A percentile compares a stretch with the other conserved stretches of the same genome.
These are phyloP conservation scores for Aradophagus sp. DNA, from an alignment of 1,140 invertebrate species.

Conservation along the genomic window DNA sequence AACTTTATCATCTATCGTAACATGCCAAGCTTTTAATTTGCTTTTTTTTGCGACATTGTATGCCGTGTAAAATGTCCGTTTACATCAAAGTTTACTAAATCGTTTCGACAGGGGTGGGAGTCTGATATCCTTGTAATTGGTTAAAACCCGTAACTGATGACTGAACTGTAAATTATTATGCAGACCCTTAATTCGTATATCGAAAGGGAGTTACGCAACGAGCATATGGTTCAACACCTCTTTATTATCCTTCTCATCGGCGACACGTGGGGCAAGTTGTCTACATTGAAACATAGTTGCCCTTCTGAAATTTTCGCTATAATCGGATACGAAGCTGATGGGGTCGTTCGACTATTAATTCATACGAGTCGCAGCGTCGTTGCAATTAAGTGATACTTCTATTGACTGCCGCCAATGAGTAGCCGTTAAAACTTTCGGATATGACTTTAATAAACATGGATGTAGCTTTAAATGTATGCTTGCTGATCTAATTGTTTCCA, in stretches of 20 bases:
- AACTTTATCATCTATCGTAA: too few species aligned
- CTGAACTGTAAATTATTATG: constrained; percentile 73
- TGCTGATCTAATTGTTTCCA: too few species aligned
- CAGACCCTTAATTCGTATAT: constrained; percentile 65
- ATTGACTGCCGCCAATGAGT: too few species aligned
- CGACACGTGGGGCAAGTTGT: constrained; percentile 45
- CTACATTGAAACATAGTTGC: constrained; percentile 44
- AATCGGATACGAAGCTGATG: constrained; percentile 43
- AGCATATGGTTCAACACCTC: constrained; percentile 74
- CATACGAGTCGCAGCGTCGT: constrained; percentile 5
- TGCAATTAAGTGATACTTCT: constrained; percentile 6
- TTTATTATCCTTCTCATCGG: constrained; percentile 72
- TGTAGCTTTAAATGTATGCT: too few species aligned
- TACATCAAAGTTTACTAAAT: constrained; percentile 22
- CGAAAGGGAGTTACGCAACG: constrained; percentile 63
- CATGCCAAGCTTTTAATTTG: too few species aligned
- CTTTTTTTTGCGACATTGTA: too few species aligned
- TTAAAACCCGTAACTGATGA: constrained; percentile 75
- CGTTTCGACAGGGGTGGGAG: constrained; percentile 23
- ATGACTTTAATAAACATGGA: too few species aligned
- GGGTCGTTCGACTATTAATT: constrained; percentile 24
- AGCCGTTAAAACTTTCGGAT: too few species aligned
- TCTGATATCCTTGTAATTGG: constrained; percentile 67
- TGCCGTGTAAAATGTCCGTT: too few species aligned
- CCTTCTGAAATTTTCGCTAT: constrained; percentile 37